Conservation (phyloP, 2,888 invertebrate genomes). For the Drosophila nr. medialis region DNA sequence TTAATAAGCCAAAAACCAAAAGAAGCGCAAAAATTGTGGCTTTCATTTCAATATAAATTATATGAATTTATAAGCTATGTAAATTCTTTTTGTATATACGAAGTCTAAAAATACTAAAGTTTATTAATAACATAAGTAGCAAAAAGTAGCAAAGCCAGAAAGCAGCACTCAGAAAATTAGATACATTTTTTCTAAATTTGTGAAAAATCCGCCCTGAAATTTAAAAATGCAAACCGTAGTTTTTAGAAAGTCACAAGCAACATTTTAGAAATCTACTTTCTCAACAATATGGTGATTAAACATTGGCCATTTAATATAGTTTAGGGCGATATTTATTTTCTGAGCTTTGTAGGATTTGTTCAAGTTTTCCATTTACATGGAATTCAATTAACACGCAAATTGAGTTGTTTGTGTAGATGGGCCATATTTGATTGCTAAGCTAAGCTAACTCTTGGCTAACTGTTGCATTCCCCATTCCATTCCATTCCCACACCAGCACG, state of each 20-base stretch:
- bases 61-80: background rate
- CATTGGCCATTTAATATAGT: background rate
- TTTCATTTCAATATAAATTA: no score
- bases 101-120: background rate
- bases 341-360: background rate
- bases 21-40: background rate
- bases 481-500: constrained; percentile 1
- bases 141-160: no score
- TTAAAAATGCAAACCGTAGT: background rate
- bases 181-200: background rate
- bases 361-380: background rate
- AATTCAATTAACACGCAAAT: constrained; percentile 2
- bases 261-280: background rate
- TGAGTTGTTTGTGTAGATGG: background rate
- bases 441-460: constrained; percentile 35
- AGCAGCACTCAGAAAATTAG: background rate
- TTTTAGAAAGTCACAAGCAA: background rate
- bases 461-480: constrained; percentile 51
- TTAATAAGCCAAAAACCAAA: background rate
- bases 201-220: rapidly evolving
- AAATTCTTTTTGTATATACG: background rate
- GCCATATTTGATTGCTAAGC: constrained; percentile 2
- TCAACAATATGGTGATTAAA: background rate
- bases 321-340: background rate
- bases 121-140: background rate